Base-by-base conservation (phyloP, 2,797 vertebrate species). In the Botia kubotai region DNA sequence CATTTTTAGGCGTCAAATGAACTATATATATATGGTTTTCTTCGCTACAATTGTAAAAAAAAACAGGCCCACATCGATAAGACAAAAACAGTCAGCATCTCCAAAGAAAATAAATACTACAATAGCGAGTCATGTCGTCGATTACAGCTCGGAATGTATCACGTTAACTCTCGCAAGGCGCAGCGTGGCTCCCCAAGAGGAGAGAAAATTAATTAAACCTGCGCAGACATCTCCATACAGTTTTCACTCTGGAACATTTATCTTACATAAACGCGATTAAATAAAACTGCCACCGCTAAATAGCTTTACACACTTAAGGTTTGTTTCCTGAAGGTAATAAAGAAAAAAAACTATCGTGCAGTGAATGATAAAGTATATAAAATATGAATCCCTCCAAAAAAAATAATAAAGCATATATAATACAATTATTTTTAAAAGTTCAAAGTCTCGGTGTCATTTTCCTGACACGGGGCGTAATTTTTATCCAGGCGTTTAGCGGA, bases 181-280 rank as follows among this genome's bases (percentile, higher is more conserved):
- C 48, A 68, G 84, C 66, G 85, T 81, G 68, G 80, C 65, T 71
- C 72, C 39, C 72, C 63, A 72, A 13, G 58, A 62, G 48, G 71
- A 85, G 68, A 60, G 7, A 21, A 77, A 90, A 89, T 91, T 89
- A 91, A 94, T 93, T 83, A 91, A 93, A 93, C 92, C 92, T 92
- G 92, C 89, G 89, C 81, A 66, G 78, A 50, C 50, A 74, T 83
- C 75, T 62, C 79, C 86, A 88, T 83, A 84, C 87, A 75, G 50
- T 46, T 85, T 83, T 87, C 83, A 86, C 82, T 84, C 82, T 76
- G 48, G 53, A 53, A 17, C 67, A 91, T 92, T 87, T 90, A 74
- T 83, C 81, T 72, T 46, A 29, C 68, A 83, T 80, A 17, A 78
- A 86, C 84, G 77, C 72, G 4, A 79, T 65, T 72, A 65, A 87